Evolutionary conservation across 2,797 vertebrate species (phyloP).

Genomic region (Fringilla coelebs): DNA sequence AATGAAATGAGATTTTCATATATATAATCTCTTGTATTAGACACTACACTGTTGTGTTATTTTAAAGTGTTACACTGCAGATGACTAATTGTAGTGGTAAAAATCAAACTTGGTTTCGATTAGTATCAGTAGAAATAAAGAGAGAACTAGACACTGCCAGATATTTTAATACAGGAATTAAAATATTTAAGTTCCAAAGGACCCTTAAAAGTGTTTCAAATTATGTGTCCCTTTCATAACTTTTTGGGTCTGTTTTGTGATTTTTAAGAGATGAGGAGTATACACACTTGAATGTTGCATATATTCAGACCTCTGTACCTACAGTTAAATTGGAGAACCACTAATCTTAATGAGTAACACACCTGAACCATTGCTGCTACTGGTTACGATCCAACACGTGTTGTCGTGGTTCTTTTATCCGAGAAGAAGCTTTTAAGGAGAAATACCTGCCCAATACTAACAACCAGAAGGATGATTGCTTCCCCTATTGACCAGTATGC

Average conservation of each 20-base stretch:
- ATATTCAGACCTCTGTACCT: slow-evolving; percentile 69
- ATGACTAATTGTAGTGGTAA: slow-evolving; percentile 19
- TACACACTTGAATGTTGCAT: slow-evolving; percentile 59
- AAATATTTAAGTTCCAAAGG: slow-evolving; percentile 4
- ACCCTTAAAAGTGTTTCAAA: slow-evolving; percentile 47
- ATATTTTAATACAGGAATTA: slow-evolving; percentile 4
- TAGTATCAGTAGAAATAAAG: slow-evolving; percentile 34
- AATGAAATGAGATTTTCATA: not conserved
- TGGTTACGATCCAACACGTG: slow-evolving; percentile 93
- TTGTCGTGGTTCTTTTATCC: slow-evolving; percentile 96
- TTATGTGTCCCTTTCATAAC: slow-evolving; percentile 43
- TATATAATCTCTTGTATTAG: not conserved
- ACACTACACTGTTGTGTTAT: not conserved
- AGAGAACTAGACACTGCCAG: slow-evolving; percentile 29
- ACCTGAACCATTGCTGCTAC: not conserved
- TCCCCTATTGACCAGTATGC: slow-evolving; percentile 98
- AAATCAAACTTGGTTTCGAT: slow-evolving; percentile 32
- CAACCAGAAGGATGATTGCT: slow-evolving; percentile 94
- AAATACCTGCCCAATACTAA: slow-evolving; percentile 97
- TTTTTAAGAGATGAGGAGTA: slow-evolving; percentile 30
- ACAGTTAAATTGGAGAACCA: slow-evolving; percentile 62
- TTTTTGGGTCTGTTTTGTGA: not conserved
- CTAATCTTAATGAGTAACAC: slow-evolving; percentile 54
- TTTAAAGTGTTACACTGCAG: slow-evolving; percentile 39
- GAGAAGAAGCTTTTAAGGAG: slow-evolving; percentile 98